Evolutionary conservation across 2,113 vertebrate genomes (phyloP), one percentile per base, ranked within the genome.

Genomic region (Labeo rohita): DNA sequence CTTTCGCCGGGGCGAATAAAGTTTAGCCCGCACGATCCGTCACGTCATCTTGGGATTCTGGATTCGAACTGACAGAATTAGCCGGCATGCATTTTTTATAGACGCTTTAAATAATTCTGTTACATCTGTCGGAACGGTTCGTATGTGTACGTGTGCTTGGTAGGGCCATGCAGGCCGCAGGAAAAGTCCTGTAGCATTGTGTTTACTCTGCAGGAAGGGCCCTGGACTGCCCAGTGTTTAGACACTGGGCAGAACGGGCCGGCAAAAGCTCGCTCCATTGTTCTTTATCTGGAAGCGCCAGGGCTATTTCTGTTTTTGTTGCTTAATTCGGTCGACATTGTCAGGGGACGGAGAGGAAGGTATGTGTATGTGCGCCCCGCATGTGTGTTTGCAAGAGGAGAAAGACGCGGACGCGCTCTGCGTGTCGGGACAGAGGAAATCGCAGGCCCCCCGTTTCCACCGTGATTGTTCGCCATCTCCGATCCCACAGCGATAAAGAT

Each of bases 241-340:
- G 93, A 95, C 92, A 93, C 92, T 86, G 91, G 89, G 91, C 92
- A 89, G 91, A 59, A 86, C 28, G 87, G 90, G 87, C 89, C 90
- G 61, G 88, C 89, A 77, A 90, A 90, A 90, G 91, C 92, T 91
- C 83, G 52, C 86, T 88, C 93, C 92, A 96, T 96, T 96, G 95
- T 96, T 95, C 95, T 96, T 92, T 92, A 92, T 95, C 92, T 93
- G 95, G 92, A 93, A 94, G 92, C 92, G 86, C 81, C 89, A 86
- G 90, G 90, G 92, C 94, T 95, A 94, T 95, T 94, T 95, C 94
- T 94, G 95, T 94, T 95, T 92, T 93, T 90, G 93, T 94, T 95
- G 92, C 92, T 93, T 94, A 94, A 95, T 94, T 94, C 91, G 92
- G 92, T 92, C 90, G 90, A 94, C 93, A 94, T 93, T 94, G 94